Evolutionary conservation across 2,888 invertebrate genomes (phyloP).

Genomic region (Cepaea hortensis): DNA sequence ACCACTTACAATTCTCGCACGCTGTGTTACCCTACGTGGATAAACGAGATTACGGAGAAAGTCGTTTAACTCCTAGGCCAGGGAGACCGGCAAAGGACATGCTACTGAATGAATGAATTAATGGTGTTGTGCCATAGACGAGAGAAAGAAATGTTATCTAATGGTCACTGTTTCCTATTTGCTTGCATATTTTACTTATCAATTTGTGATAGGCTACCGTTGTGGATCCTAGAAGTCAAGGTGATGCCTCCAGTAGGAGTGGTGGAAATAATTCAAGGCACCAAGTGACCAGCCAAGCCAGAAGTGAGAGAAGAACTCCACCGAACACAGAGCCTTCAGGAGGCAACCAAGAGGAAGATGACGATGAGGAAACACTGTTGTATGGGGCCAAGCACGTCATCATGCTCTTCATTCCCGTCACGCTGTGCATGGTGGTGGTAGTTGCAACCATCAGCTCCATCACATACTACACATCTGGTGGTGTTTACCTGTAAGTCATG

Average conservation of each 20-base stretch:
- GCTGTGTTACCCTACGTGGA: no score
- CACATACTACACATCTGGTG: conserved; percentile 87
- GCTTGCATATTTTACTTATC: no score
- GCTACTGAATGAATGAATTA: no score
- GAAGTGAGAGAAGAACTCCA: background rate
- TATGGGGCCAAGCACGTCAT: conserved; percentile 99
- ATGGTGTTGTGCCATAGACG: no score
- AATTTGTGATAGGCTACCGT: conserved; percentile 14
- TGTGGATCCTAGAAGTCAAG: conserved; percentile 3
- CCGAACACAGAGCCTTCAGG: background rate
- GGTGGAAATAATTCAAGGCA: conserved; percentile 36
- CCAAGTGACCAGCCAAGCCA: background rate
- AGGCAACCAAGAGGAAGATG: conserved; percentile 39
- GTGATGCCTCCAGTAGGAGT: background rate
- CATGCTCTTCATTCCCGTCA: conserved; percentile 98
- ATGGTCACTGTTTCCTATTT: no score
- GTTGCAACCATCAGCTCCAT: conserved; percentile 96
- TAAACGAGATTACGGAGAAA: no score
- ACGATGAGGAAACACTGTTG: conserved; percentile 77
- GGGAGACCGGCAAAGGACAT: no score
- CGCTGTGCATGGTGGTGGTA: conserved; percentile 97
- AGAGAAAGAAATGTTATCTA: no score
- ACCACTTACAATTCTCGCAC: no score
- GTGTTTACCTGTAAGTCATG: conserved; percentile 69
- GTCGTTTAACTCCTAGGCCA: no score